Percentiles rank a stretch among this genome's conserved stretches.
Conservation (phyloP, 1,140 invertebrate genomes). For the Bacillus rossius region DNA sequence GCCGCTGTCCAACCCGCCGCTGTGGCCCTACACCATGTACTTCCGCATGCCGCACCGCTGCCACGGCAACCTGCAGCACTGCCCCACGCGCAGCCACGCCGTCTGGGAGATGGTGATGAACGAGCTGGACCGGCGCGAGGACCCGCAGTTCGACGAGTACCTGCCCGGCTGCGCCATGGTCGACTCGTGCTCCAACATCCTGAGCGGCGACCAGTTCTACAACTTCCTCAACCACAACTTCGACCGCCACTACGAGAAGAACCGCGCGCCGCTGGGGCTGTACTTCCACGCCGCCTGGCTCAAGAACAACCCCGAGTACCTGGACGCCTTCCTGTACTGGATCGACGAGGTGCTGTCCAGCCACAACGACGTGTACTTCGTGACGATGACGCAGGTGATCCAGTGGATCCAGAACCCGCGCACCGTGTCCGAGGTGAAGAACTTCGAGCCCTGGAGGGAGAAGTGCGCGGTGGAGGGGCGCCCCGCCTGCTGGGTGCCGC, state of each 20-base stretch:
- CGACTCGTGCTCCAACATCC: slow-evolving; percentile 91
- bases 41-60: slow-evolving; percentile 94
- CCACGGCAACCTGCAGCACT: slow-evolving; percentile 89
- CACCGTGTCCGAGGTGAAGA: slow-evolving; percentile 77
- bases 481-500: slow-evolving; percentile 80
- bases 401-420: slow-evolving; percentile 95
- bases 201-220: slow-evolving; percentile 91
- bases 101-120: slow-evolving; percentile 99
- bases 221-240: slow-evolving; percentile 96
- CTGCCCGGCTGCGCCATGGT: slow-evolving; percentile 94
- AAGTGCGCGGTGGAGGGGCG: slow-evolving; percentile 78
- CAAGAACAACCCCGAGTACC: slow-evolving; percentile 89
- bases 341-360: slow-evolving; percentile 85
- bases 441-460: slow-evolving; percentile 91
- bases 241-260: slow-evolving; percentile 90
- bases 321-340: slow-evolving; percentile 92
- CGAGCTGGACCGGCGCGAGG: slow-evolving; percentile 86
- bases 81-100: slow-evolving; percentile 85
- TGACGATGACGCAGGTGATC: slow-evolving; percentile 96
- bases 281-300: slow-evolving; percentile 96
- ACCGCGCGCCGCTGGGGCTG: slow-evolving; percentile 86
- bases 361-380: slow-evolving; percentile 92
- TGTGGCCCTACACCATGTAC: slow-evolving; percentile 98
- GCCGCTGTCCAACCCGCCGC: slow-evolving; percentile 83
- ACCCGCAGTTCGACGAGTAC: slow-evolving; percentile 86